These are phyloP conservation scores for Thumatha senex DNA, from an alignment of 2,888 invertebrate species.

Conservation along the genomic window DNA sequence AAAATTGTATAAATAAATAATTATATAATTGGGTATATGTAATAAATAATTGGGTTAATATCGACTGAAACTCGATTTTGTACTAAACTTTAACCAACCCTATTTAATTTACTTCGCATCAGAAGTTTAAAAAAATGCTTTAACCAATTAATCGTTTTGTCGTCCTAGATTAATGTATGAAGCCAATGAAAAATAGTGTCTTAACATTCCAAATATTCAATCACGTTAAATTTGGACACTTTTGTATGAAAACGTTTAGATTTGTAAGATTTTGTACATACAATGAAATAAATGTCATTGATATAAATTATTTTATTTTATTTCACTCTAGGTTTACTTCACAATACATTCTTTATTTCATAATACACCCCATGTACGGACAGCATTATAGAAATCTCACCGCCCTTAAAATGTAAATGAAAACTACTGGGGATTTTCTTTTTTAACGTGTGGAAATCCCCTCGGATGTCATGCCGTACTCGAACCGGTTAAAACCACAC, in stretches of 20 bases:
- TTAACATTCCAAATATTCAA: conserved; percentile 81
- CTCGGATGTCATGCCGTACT: too few species aligned
- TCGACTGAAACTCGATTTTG: conserved; percentile 30
- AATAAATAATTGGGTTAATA: conserved; percentile 31
- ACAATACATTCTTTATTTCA: not conserved
- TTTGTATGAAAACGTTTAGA: conserved; percentile 79
- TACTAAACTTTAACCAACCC: conserved; percentile 32
- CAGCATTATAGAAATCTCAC: too few species aligned
- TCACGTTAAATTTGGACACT: conserved; percentile 80
- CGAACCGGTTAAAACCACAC: too few species aligned
- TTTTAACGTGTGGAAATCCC: too few species aligned
- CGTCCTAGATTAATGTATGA: conserved; percentile 65
- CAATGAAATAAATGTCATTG: conserved; percentile 83
- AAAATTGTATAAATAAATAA: conserved; percentile 24
- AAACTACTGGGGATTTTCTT: too few species aligned
- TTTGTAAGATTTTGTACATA: conserved; percentile 83
- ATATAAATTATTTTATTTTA: conserved; percentile 52
- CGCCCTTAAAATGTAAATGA: too few species aligned
- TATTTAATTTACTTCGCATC: conserved; percentile 43
- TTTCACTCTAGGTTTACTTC: conserved; percentile 12
- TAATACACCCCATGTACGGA: too few species aligned
- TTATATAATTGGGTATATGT: too few species aligned
- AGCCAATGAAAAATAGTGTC: conserved; percentile 77
- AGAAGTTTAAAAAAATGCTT: conserved; percentile 50
- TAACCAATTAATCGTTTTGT: conserved; percentile 61